phyloP scores from a whole-genome alignment of 2,888 invertebrate species.

The Spicauda simplicius region DNA sequence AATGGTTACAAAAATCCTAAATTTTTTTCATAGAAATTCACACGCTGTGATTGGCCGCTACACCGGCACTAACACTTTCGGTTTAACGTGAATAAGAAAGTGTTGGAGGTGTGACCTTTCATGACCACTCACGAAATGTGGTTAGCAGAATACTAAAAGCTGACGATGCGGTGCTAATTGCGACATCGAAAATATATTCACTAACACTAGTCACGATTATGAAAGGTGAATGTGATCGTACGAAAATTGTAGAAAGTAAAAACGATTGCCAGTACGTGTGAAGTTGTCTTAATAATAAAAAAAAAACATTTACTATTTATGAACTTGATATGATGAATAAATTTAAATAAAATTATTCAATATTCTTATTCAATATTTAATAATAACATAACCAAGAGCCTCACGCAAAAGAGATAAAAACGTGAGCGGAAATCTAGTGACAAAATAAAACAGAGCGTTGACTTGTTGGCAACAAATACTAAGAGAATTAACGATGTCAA shows the following conservation, averaged over 20 bases:
- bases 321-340: not conserved
- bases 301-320: too few relatives aligned
- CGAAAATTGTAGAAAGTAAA: slow-evolving; percentile 15
- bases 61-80: slow-evolving; percentile 42
- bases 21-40: not conserved
- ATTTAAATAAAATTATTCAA: slow-evolving; percentile 1
- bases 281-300: not conserved
- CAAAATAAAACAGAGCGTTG: slow-evolving; percentile 16
- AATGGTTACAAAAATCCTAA: too few relatives aligned
- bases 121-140: slow-evolving; percentile 37
- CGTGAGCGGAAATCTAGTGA: slow-evolving; percentile 24
- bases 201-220: slow-evolving; percentile 17
- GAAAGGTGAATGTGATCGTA: slow-evolving; percentile 5
- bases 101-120: slow-evolving; percentile 42
- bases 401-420: slow-evolving; percentile 10
- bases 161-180: slow-evolving; percentile 41
- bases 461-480: slow-evolving; percentile 6
- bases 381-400: not conserved
- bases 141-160: slow-evolving; percentile 39
- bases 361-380: not conserved
- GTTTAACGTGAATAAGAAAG: slow-evolving; percentile 39
- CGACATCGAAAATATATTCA: slow-evolving; percentile 34
- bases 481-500: slow-evolving; percentile 15
- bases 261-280: not conserved
- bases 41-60: slow-evolving; percentile 13